phyloP scores from a whole-genome alignment of 2,113 vertebrate species.

The Apistogramma diplotaenia region DNA sequence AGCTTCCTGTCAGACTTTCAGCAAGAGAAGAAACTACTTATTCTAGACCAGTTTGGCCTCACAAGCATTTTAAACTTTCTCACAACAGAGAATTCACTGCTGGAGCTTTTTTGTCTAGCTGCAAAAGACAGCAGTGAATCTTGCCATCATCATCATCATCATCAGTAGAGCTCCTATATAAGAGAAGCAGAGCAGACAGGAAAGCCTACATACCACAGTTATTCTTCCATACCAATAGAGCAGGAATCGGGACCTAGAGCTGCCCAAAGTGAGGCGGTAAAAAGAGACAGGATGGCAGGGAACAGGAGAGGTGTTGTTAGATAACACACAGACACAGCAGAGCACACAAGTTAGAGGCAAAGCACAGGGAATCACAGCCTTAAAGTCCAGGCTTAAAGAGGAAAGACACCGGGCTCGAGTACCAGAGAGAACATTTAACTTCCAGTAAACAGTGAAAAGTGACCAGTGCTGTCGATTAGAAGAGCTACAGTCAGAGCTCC shows the following conservation, averaged over 20 bases:
- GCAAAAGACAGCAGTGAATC: not conserved
- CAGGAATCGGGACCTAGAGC: slow-evolving; percentile 91
- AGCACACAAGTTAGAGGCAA: slow-evolving; percentile 65
- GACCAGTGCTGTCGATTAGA: not conserved
- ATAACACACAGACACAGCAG: slow-evolving; percentile 40
- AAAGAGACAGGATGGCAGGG: slow-evolving; percentile 68
- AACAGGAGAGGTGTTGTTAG: slow-evolving; percentile 62
- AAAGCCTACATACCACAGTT: slow-evolving; percentile 86
- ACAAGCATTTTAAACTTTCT: not conserved
- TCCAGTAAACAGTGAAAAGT: not conserved
- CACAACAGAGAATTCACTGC: not conserved
- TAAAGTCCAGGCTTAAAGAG: slow-evolving; percentile 23
- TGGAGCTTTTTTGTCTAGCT: not conserved
- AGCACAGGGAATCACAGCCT: slow-evolving; percentile 31
- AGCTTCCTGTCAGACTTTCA: not conserved
- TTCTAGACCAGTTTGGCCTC: not conserved
- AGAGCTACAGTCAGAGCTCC: not conserved
- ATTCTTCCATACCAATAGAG: slow-evolving; percentile 94
- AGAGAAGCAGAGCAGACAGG: slow-evolving; percentile 59
- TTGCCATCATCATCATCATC: not conserved
- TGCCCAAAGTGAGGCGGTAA: slow-evolving; percentile 70
- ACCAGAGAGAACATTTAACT: slow-evolving; percentile 6
- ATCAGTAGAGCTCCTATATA: not conserved
- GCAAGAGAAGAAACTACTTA: not conserved
- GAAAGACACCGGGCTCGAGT: not conserved